Conservation (phyloP, 2,797 vertebrate species). For the Sebastes variabilis region DNA sequence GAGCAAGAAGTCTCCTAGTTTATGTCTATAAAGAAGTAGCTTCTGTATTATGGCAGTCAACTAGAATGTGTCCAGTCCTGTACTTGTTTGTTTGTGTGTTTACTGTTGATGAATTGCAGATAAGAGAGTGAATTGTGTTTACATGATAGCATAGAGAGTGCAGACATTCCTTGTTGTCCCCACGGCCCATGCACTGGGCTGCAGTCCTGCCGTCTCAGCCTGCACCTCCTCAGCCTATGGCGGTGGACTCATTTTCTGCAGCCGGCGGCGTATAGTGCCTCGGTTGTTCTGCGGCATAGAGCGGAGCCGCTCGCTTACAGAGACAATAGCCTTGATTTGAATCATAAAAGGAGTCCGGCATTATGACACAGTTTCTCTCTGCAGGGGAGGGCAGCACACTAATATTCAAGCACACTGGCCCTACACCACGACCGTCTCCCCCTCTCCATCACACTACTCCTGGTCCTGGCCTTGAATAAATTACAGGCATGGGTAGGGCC, state of each 20-base stretch:
- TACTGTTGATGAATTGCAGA: conserved; percentile 52
- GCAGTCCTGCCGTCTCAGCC: conserved; percentile 47
- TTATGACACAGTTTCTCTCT: conserved; percentile 89
- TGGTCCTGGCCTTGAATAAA: conserved; percentile 79
- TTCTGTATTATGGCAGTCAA: neutral
- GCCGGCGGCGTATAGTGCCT: conserved; percentile 72
- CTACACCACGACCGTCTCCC: conserved; percentile 48
- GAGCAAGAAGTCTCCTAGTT: neutral
- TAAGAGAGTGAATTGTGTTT: conserved; percentile 66
- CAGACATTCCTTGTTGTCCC: conserved; percentile 56
- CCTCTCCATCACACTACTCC: conserved; percentile 52
- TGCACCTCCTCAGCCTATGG: conserved; percentile 61
- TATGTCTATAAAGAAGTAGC: neutral
- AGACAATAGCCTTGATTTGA: conserved; percentile 87
- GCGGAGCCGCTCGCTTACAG: conserved; percentile 79
- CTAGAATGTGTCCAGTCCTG: conserved; percentile 27
- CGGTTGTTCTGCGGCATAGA: conserved; percentile 81
- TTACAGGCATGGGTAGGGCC: conserved; percentile 70
- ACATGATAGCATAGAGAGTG: conserved; percentile 53
- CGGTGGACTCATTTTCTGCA: conserved; percentile 71
- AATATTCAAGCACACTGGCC: conserved; percentile 77
- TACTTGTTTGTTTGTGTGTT: conserved; percentile 67
- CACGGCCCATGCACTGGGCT: conserved; percentile 18
- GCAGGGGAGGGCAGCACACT: conserved; percentile 78
- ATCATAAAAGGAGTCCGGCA: conserved; percentile 84